Evolutionary conservation across 2,888 invertebrate species (phyloP).

Genomic region (Ophioninae sp.): DNA sequence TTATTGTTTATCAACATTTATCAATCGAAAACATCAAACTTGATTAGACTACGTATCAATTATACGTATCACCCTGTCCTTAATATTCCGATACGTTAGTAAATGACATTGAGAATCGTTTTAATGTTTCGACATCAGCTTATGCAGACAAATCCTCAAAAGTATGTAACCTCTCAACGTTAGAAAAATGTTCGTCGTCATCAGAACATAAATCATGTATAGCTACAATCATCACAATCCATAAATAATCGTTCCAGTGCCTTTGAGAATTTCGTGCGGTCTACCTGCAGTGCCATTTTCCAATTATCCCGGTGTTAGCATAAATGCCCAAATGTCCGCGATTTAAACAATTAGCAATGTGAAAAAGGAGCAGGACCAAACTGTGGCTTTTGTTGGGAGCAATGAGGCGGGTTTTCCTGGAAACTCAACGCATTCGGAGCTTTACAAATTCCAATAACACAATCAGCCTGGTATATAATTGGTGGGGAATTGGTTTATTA

Average conservation of each 20-base stretch:
- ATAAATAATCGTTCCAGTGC: not conserved
- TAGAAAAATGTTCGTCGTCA: not conserved
- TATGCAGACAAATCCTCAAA: not conserved
- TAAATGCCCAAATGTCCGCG: not conserved
- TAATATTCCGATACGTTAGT: not conserved
- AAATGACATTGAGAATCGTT: not conserved
- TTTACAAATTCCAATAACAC: conserved; percentile 46
- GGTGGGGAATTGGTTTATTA: conserved; percentile 72
- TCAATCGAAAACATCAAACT: not conserved
- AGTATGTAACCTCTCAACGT: not conserved
- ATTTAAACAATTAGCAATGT: not conserved
- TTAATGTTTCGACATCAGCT: not conserved
- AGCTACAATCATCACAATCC: not conserved
- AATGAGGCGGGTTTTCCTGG: not conserved
- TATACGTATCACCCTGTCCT: not conserved
- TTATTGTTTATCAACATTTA: not conserved
- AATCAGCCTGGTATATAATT: conserved; percentile 63
- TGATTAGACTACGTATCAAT: not conserved
- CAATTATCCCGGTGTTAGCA: not conserved
- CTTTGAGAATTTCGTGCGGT: not conserved
- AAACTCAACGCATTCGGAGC: not conserved
- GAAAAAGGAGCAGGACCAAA: conserved; percentile 7
- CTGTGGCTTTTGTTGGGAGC: not conserved
- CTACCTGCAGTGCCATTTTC: not conserved
- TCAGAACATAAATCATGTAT: not conserved